These are phyloP conservation scores for Distichodus sexfasciatus DNA, from an alignment of 2,797 vertebrate species.

Conservation along the genomic window DNA sequence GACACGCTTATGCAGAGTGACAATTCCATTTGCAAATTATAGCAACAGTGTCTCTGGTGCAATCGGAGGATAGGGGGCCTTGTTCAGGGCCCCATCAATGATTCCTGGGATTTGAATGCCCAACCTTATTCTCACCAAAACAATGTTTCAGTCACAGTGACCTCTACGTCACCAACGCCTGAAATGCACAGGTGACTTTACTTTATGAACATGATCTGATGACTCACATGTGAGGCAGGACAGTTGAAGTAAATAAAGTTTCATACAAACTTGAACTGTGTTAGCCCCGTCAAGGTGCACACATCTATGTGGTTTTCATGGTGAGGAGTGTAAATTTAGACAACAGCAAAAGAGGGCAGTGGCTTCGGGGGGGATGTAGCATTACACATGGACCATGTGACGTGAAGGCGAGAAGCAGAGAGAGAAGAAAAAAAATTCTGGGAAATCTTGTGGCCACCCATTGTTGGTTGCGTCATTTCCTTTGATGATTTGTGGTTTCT, in stretches of 20 bases:
- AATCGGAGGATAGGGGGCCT: too few relatives aligned
- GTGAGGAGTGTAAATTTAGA: slow-evolving; percentile 1
- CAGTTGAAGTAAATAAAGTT: not conserved
- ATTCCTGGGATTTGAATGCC: too few relatives aligned
- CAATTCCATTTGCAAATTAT: too few relatives aligned
- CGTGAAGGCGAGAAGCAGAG: slow-evolving; percentile 41
- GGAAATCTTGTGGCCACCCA: slow-evolving; percentile 77
- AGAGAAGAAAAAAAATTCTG: slow-evolving; percentile 67
- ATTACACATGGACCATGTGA: slow-evolving; percentile 54
- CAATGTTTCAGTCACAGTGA: too few relatives aligned
- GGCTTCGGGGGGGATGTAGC: not conserved
- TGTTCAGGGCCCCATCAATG: too few relatives aligned
- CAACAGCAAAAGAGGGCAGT: slow-evolving; percentile 27
- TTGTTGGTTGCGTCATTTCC: slow-evolving; percentile 74
- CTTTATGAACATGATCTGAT: not conserved
- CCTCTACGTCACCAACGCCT: too few relatives aligned
- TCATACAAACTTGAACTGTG: too few relatives aligned
- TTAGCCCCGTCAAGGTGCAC: too few relatives aligned
- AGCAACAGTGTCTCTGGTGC: too few relatives aligned
- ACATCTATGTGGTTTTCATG: not conserved
- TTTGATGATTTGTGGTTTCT: slow-evolving; percentile 73
- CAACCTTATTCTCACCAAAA: too few relatives aligned
- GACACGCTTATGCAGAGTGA: too few relatives aligned
- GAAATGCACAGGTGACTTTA: too few relatives aligned
- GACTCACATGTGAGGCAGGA: not conserved